These are phyloP conservation scores for Boleophthalmus pectinirostris DNA, from an alignment of 2,113 vertebrate genomes.

Conservation along the genomic window DNA sequence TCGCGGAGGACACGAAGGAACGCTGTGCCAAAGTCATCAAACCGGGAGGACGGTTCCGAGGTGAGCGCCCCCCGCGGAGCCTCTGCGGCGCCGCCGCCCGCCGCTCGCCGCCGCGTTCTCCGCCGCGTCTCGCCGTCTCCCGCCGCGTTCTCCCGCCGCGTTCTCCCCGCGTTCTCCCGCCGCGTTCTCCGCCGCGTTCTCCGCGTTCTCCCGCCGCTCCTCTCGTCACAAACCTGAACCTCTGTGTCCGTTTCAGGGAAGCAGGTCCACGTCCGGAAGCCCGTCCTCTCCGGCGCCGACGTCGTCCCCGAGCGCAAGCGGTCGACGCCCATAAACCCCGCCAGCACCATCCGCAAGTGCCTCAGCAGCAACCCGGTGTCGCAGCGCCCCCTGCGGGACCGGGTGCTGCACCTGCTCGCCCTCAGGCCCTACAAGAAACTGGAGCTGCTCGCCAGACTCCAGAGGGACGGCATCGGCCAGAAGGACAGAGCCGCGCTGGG, in stretches of 20 bases:
- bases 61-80: slow-evolving; percentile 15
- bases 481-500: slow-evolving; percentile 83
- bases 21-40: slow-evolving; percentile 90
- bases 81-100: too few relatives aligned
- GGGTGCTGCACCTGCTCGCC: slow-evolving; percentile 88
- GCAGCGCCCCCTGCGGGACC: slow-evolving; percentile 85
- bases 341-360: slow-evolving; percentile 82
- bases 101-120: too few relatives aligned
- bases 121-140: too few relatives aligned
- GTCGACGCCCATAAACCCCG: slow-evolving; percentile 87
- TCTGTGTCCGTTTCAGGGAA: slow-evolving; percentile 77
- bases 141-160: too few relatives aligned
- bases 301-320: slow-evolving; percentile 85
- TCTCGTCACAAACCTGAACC: too few relatives aligned
- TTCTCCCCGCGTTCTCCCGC: too few relatives aligned
- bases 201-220: too few relatives aligned
- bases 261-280: slow-evolving; percentile 83
- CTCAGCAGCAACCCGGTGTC: slow-evolving; percentile 77
- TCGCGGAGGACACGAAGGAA: slow-evolving; percentile 86
- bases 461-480: slow-evolving; percentile 87
- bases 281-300: slow-evolving; percentile 78
- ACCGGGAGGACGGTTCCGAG: slow-evolving; percentile 81
- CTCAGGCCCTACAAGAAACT: slow-evolving; percentile 91
- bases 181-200: too few relatives aligned
- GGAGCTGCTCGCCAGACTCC: slow-evolving; percentile 86